A percentile compares a stretch with the other conserved stretches of the same genome.
These are phyloP conservation scores for Caerostris extrusa DNA, from an alignment of 1,140 invertebrate genomes.

Conservation along the genomic window DNA sequence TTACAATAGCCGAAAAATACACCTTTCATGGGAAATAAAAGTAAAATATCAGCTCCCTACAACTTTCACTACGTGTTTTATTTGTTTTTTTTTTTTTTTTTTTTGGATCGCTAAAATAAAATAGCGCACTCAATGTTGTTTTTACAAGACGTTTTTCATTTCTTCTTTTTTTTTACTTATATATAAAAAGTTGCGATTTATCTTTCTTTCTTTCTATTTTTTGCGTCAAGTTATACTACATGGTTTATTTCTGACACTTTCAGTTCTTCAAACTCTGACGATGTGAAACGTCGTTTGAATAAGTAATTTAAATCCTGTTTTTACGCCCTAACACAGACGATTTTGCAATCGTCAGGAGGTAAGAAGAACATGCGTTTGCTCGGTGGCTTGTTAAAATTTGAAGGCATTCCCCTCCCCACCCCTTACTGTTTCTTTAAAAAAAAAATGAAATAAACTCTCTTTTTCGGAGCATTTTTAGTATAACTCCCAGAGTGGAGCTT, in stretches of 20 bases:
- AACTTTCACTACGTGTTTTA: too few species aligned
- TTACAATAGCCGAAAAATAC: constrained; percentile 10
- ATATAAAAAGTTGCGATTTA: not conserved
- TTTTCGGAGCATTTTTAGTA: not conserved
- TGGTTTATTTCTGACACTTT: not conserved
- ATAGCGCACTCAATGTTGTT: not conserved
- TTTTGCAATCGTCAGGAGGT: not conserved
- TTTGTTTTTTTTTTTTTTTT: too few species aligned
- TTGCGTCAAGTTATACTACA: not conserved
- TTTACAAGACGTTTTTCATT: not conserved
- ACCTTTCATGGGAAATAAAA: not conserved
- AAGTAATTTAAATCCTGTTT: constrained; percentile 26
- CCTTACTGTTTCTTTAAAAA: too few species aligned
- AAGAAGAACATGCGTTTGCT: not conserved
- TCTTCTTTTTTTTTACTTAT: not conserved
- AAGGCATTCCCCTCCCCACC: too few species aligned
- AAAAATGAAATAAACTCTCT: not conserved
- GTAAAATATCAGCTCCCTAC: not conserved
- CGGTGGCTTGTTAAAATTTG: not conserved
- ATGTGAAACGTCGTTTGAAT: not conserved
- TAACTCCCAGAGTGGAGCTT: too few species aligned
- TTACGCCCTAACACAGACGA: not conserved
- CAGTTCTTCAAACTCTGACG: not conserved
- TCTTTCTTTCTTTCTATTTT: not conserved
- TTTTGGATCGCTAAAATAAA: not conserved